Evolutionary conservation across 2,113 vertebrate species (phyloP).

Genomic region (Megaleporinus macrocephalus): DNA sequence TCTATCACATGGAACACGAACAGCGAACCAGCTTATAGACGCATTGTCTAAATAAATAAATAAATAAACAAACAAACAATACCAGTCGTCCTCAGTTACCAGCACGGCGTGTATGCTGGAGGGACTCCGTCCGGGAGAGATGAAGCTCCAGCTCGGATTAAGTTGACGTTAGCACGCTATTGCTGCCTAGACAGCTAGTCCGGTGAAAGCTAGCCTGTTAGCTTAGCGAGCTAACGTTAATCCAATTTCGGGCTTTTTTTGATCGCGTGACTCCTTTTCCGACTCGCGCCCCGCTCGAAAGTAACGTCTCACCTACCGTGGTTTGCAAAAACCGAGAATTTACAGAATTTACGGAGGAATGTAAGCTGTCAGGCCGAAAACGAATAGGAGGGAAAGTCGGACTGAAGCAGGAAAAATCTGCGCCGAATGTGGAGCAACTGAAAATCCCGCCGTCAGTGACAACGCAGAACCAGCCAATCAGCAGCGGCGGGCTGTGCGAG

Average conservation of each 20-base stretch:
- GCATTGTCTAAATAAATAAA: no score
- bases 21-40: neutral
- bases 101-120: neutral
- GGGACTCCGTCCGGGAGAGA: no score
- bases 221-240: constrained; percentile 35
- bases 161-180: constrained; percentile 9
- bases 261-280: neutral
- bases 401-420: neutral
- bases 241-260: constrained; percentile 39
- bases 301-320: neutral
- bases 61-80: no score
- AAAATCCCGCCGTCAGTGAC: constrained; percentile 44
- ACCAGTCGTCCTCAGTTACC: neutral
- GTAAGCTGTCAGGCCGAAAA: neutral
- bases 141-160: constrained; percentile 14
- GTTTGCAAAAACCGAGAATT: neutral
- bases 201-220: constrained; percentile 16
- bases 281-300: neutral
- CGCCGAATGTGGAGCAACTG: neutral
- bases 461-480: constrained; percentile 4
- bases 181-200: neutral
- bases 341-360: rapidly evolving
- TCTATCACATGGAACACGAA: neutral
- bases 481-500: no score
- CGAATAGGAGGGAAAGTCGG: neutral